Base-by-base conservation (phyloP, 2,888 invertebrate genomes). In the Tenodera sinensis region DNA sequence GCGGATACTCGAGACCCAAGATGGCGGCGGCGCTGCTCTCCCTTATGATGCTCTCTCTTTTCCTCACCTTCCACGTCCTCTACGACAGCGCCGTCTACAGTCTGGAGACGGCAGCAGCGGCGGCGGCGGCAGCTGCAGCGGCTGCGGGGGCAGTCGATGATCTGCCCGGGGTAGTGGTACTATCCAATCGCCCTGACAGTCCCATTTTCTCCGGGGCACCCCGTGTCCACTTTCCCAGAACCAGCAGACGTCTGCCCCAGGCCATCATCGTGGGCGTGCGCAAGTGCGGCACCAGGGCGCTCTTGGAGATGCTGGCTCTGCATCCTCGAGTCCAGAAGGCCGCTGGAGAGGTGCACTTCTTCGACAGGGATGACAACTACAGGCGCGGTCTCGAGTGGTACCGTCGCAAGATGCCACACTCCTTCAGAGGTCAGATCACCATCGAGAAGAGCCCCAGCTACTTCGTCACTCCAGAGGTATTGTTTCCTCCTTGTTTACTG, bases 381-480 rank as follows among this genome's bases (percentile, higher is more conserved):
- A 95, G 96, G 88, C 95, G 96, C 91, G 99, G 99, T 0, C 94
- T 98, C 90, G 98, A 99, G 90, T 99, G 99, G 99, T 99, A 99
- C 93, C 94, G 97, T 90, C 96, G 96, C 92, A 97, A 98, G 93
- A 99, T 99, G 98, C 99, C 99, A 20, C 96, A 97, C 92, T 98
- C 98, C 1, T 97, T 97, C 93, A 96, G 96, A 91, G 97, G 97
- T 84, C 98, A 99, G 93, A 97, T 99, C 91, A 98, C 98, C 89
- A 97, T 99, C 91, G 99, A 99, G 93, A 99, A 99, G 94, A 99
- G 98, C 92, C 99, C 99, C 8, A 98, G 98, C 92, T 99, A 99
- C 94, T 99, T 99, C 94, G 98, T 99, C 85, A 98, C 98, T 89
- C 97, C 98, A 25, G 97, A 98, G 95, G 99, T 98, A 93, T 95